Percentiles rank a stretch among this genome's conserved stretches.
Conservation (phyloP, 2,797 vertebrate genomes). For the Chaetophractus vellerosus region DNA sequence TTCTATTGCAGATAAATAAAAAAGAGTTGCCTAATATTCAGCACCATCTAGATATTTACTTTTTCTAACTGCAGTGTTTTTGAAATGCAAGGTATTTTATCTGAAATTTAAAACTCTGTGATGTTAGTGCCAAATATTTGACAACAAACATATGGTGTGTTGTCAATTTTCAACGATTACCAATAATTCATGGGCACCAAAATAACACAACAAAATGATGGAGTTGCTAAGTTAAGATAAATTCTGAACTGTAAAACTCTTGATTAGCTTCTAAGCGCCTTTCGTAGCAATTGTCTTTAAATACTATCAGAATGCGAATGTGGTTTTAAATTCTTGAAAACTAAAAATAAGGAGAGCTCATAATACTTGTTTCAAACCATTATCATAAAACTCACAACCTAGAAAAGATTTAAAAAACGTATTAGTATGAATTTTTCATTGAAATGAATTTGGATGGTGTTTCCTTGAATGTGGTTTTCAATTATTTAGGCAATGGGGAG, state of each 20-base stretch:
- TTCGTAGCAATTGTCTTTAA: background rate
- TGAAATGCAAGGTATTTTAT: constrained; percentile 19
- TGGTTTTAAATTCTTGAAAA: constrained; percentile 41
- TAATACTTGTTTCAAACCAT: constrained; percentile 38
- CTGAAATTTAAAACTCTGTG: constrained; percentile 9
- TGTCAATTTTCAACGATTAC: background rate
- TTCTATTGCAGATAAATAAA: background rate
- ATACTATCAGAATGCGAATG: background rate
- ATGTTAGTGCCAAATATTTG: background rate
- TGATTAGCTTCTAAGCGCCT: background rate
- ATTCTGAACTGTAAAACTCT: background rate
- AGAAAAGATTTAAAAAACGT: constrained; percentile 18
- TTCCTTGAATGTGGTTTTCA: constrained; percentile 6
- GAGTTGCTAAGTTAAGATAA: background rate
- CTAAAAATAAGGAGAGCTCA: background rate
- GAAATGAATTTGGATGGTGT: background rate
- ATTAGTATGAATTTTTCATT: constrained; percentile 26
- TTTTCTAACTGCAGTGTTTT: background rate
- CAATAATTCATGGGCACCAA: background rate
- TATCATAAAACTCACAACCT: background rate
- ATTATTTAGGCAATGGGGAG: constrained; percentile 11
- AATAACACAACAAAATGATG: background rate
- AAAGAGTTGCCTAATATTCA: background rate
- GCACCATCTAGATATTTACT: background rate
- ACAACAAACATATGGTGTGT: background rate